These are phyloP conservation scores for Gnatocerus cornutus DNA, from an alignment of 2,888 invertebrate genomes.

Conservation along the genomic window DNA sequence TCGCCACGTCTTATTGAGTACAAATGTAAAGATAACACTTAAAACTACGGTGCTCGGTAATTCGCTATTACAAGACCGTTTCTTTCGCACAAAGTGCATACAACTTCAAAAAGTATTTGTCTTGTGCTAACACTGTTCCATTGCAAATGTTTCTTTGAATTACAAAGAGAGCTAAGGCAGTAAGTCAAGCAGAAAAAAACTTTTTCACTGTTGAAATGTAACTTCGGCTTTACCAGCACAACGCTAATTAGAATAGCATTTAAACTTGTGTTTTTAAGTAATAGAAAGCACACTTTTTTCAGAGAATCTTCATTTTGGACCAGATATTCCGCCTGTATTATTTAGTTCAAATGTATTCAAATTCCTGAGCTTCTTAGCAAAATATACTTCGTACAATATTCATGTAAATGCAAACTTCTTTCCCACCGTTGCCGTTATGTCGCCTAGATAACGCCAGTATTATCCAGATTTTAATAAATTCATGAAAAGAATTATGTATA, in stretches of 20 bases:
- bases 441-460: neutral
- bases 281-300: no score
- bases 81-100: slow-evolving; percentile 3
- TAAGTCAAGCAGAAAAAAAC: no score
- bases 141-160: no score
- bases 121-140: neutral
- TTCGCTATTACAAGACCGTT: neutral
- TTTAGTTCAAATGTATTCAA: slow-evolving; percentile 21
- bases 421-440: neutral
- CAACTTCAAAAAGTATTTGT: neutral
- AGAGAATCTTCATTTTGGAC: no score
- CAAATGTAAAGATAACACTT: slow-evolving; percentile 8
- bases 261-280: no score
- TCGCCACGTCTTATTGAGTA: neutral
- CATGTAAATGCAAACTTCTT: slow-evolving; percentile 18
- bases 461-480: slow-evolving; percentile 7
- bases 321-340: neutral
- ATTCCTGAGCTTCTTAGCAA: slow-evolving; percentile 16
- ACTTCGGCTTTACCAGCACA: no score
- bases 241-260: no score
- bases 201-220: no score
- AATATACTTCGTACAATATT: slow-evolving; percentile 12
- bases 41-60: neutral
- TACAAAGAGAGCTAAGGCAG: no score
- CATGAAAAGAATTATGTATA: slow-evolving; percentile 2